These are phyloP conservation scores for Ruditapes philippinarum DNA, from an alignment of 1,140 invertebrate species.

Conservation along the genomic window DNA sequence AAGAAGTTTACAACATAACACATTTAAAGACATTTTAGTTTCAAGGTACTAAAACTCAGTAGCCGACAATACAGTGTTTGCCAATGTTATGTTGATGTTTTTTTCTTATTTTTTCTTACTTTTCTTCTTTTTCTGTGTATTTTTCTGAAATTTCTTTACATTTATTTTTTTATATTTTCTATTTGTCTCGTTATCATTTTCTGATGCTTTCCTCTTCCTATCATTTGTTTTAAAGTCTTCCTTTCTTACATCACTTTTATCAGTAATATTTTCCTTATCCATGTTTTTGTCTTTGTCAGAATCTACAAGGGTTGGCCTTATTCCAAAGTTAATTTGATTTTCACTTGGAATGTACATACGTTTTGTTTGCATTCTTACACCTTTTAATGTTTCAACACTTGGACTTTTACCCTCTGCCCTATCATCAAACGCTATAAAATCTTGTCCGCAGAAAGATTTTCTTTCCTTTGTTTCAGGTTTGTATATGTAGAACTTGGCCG, in stretches of 20 bases:
- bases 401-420: not conserved
- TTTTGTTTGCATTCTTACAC: not conserved
- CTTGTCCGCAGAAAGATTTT: not conserved
- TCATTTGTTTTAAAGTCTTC: not conserved
- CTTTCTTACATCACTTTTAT: not conserved
- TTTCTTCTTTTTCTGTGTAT: conserved; percentile 4
- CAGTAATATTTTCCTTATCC: not conserved
- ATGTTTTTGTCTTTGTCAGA: not conserved
- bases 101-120: not conserved
- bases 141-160: not conserved
- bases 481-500: conserved; percentile 12
- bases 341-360: not conserved
- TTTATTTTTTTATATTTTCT: conserved; percentile 16
- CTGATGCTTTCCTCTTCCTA: not conserved
- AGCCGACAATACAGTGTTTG: no score
- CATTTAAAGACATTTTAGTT: no score
- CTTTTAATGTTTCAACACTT: conserved; percentile 17
- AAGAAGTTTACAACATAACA: no score
- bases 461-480: not conserved
- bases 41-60: no score
- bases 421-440: conserved; percentile 28
- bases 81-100: no score
- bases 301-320: not conserved
- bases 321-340: not conserved
- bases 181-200: not conserved